Evolutionary conservation across 2,113 vertebrate genomes (phyloP).

Genomic region (Larimichthys polyactis): DNA sequence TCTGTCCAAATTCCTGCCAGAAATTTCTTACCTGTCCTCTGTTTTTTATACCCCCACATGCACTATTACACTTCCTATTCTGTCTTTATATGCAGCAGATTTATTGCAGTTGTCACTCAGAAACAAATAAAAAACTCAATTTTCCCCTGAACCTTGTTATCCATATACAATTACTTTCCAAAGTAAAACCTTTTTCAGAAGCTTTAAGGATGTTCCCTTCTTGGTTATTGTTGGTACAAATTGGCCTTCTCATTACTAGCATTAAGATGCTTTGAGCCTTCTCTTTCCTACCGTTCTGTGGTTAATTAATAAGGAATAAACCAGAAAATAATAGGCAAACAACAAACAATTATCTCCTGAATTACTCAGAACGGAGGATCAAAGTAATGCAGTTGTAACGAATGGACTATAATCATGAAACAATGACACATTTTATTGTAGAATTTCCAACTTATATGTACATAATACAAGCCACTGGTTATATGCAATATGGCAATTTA

Average conservation of each 20-base stretch:
- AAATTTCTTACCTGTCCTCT: background rate
- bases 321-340: background rate
- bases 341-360: background rate
- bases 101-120: background rate
- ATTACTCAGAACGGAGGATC: background rate
- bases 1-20: background rate
- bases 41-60: background rate
- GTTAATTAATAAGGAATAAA: slow-evolving; percentile 1
- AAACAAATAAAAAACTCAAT: slow-evolving; percentile 1
- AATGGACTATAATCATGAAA: background rate
- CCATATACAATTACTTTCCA: background rate
- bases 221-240: background rate
- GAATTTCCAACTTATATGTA: background rate
- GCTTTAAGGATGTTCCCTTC: background rate
- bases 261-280: background rate
- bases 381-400: background rate
- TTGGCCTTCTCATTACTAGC: background rate
- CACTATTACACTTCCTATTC: background rate
- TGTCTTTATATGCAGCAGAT: slow-evolving; percentile 10
- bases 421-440: background rate
- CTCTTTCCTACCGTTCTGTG: background rate
- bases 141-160: slow-evolving; percentile 5
- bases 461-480: background rate
- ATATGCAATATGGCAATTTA: background rate
- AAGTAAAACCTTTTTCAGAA: slow-evolving; percentile 9